phyloP scores from a whole-genome alignment of 1,140 invertebrate genomes.

The Lethrus apterus region DNA sequence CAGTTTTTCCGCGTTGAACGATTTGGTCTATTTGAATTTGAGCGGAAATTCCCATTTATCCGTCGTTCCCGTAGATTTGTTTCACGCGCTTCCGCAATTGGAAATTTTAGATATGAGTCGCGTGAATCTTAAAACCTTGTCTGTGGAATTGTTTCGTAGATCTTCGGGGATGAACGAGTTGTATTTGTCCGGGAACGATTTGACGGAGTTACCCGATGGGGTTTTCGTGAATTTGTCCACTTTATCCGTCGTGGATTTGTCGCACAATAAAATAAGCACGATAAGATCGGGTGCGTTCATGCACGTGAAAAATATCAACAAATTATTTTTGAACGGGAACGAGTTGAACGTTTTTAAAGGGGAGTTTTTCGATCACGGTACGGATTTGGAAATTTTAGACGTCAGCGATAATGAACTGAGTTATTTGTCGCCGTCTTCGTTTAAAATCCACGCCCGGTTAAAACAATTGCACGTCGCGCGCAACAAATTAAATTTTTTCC shows the following conservation, averaged over 20 bases:
- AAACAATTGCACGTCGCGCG: constrained; percentile 57
- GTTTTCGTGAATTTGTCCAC: constrained; percentile 67
- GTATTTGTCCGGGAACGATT: constrained; percentile 56
- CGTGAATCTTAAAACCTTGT: constrained; percentile 61
- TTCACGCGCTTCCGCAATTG: constrained; percentile 54
- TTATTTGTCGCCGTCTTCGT: constrained; percentile 73
- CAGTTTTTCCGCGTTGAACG: constrained; percentile 60
- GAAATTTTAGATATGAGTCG: constrained; percentile 64
- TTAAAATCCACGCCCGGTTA: constrained; percentile 70
- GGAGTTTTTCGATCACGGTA: constrained; percentile 66
- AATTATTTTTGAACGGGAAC: constrained; percentile 61
- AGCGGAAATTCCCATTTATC: constrained; percentile 66
- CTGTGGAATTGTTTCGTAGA: constrained; percentile 62
- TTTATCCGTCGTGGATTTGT: constrained; percentile 62
- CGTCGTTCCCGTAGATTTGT: constrained; percentile 48
- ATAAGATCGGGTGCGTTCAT: constrained; percentile 63
- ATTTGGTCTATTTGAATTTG: constrained; percentile 66
- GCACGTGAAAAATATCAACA: constrained; percentile 59
- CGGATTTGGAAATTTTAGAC: constrained; percentile 63
- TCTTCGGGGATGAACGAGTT: constrained; percentile 57
- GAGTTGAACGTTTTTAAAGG: constrained; percentile 68
- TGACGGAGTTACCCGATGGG: constrained; percentile 63
- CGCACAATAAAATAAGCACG: constrained; percentile 66
- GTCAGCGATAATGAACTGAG: constrained; percentile 68
- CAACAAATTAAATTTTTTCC: constrained; percentile 77